These are phyloP conservation scores for Sphaerophoria taeniata DNA, from an alignment of 2,888 invertebrate species.

Conservation along the genomic window DNA sequence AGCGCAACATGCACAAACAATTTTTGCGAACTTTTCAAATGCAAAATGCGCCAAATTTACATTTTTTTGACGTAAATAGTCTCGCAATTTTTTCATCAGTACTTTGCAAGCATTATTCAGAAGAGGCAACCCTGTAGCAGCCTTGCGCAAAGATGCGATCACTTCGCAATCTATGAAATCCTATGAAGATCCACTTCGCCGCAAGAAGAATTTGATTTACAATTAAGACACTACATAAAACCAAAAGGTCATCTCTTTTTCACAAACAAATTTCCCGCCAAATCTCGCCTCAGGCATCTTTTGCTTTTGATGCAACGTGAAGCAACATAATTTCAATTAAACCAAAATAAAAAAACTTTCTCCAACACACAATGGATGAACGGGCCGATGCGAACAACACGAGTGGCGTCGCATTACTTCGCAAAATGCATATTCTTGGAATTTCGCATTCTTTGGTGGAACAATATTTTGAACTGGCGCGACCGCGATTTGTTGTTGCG, in stretches of 20 bases:
- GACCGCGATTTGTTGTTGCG: conserved; percentile 28
- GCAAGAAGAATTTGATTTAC: conserved; percentile 59
- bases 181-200: conserved; percentile 36
- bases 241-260: conserved; percentile 56
- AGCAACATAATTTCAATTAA: conserved; percentile 61
- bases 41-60: not conserved
- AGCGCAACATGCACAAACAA: too few relatives aligned
- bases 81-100: too few relatives aligned
- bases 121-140: too few relatives aligned
- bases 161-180: conserved; percentile 61
- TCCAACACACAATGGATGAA: not conserved
- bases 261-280: conserved; percentile 8
- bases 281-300: not conserved
- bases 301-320: conserved; percentile 63
- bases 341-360: conserved; percentile 56
- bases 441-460: conserved; percentile 35
- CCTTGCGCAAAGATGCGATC: not conserved
- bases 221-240: conserved; percentile 51
- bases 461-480: not conserved
- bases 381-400: conserved; percentile 1
- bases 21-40: too few relatives aligned
- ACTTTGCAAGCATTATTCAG: too few relatives aligned
- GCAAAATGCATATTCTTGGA: conserved; percentile 40
- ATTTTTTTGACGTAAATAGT: not conserved
- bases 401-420: conserved; percentile 33